phyloP scores from a whole-genome alignment of 2,888 invertebrate genomes.

The Crossocerus cetratus region DNA sequence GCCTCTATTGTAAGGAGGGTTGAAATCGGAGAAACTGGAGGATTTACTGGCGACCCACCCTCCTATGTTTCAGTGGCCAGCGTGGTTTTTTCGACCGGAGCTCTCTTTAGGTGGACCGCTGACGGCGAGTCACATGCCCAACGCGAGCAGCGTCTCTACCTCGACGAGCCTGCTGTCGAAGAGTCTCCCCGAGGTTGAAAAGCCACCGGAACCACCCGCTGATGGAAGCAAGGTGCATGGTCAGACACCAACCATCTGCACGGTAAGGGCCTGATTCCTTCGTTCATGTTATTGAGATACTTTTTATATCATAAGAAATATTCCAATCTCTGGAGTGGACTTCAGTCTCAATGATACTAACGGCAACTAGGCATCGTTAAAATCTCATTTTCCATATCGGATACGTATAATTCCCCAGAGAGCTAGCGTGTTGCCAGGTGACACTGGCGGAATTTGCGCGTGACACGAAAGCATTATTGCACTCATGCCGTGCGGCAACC shows the following conservation, averaged over 20 bases:
- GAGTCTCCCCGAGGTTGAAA: constrained; percentile 57
- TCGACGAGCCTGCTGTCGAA: constrained; percentile 55
- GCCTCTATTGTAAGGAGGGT: no score
- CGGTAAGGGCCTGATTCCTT: constrained; percentile 61
- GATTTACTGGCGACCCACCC: no score
- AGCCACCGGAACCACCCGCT: constrained; percentile 54
- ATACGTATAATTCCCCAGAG: constrained; percentile 53
- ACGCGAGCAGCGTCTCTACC: constrained; percentile 48
- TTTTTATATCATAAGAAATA: no score
- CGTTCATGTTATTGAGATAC: no score
- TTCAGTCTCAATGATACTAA: constrained; percentile 14
- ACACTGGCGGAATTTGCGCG: constrained; percentile 53
- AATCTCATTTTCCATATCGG: constrained; percentile 25
- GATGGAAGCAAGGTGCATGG: constrained; percentile 69
- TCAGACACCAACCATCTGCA: constrained; percentile 73
- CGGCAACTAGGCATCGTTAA: not conserved
- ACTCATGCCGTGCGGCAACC: not conserved
- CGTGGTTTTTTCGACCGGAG: constrained; percentile 72
- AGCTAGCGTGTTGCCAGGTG: constrained; percentile 57
- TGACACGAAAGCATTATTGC: constrained; percentile 27
- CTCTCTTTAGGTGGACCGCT: constrained; percentile 59
- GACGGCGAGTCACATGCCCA: constrained; percentile 55
- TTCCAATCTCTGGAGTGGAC: constrained; percentile 3
- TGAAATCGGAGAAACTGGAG: no score
- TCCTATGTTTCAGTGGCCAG: constrained; percentile 66